Base-by-base conservation (phyloP, 2,888 invertebrate genomes). In the Pyrgus malvae region DNA sequence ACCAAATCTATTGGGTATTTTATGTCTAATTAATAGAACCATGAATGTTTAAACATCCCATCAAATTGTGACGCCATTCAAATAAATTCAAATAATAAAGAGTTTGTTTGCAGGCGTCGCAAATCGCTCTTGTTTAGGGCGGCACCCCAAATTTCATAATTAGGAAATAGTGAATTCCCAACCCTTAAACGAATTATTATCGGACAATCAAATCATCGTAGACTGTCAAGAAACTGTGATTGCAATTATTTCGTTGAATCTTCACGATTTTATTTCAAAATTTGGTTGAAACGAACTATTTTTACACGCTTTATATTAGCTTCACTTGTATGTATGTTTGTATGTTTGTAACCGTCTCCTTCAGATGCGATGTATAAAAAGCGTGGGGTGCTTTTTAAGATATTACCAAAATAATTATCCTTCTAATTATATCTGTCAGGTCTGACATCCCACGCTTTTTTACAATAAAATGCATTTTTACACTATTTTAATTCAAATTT, bases 131-230 rank as follows among this genome's bases (percentile, higher is more conserved):
- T 4, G 21, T 53, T 37, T 17, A 31, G 48, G 44, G 38, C 48
- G 55, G 17, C 74, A 77, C 83, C 77, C 65, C 67, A 66, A 70
- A 68, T 75, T 72, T 70, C 72, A 67, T 81, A 78, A 89, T 86
- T 77, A 88, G 90, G 90, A 90, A 90, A 90, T 90, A 89, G 90
- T 88, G 83, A 78, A 81, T 83, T 76, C 68, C 74, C 67, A 77
- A 81, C 85, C 82, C 80, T 82, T 78, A 69, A 75, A 65, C 61
- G 63, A 65, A 65, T 68, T 73, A 69, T 72, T 66, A 76, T 73
- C 72, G 64, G 70, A 71, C 75, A 73, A 75, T 65, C 62, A 56
- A 66, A 74, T 70, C 67, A 70, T 64, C 57, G 67, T 62, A 70
- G 71, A 63, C 58, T 68, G 62, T 69, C 70, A 76, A 79, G 74